Base-by-base conservation (phyloP, 2,888 invertebrate species). In the Metallyticus violacea region DNA sequence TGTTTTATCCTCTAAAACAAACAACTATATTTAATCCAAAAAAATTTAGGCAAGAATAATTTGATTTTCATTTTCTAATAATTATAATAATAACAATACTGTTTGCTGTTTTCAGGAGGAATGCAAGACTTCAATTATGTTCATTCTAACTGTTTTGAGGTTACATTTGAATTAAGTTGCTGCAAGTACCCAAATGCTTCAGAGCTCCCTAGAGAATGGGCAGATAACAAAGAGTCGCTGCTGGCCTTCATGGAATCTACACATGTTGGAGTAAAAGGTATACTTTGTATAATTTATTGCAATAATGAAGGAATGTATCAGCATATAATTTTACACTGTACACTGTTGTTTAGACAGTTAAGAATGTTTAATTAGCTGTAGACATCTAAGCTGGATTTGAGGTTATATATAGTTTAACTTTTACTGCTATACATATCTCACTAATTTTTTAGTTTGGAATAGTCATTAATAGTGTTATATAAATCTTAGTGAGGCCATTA, bases 91-190 rank as follows among this genome's bases (percentile, higher is more conserved):
- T 78, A 87, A 85, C 79, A 88, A 84, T 88, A 89, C 87, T 29
- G 86, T 30, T 30, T 30, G 6, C 7, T 7, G 6, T 29, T 89
- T 89, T 88, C 92, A 94, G 97, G 98, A 90, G 99, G 99, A 79
- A 99, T 99, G 99, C 97, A 97, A 92, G 99, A 99, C 92, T 99
- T 97, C 93, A 99, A 99, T 93, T 99, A 99, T 92, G 94, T 97
- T 4, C 95, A 96, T 90, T 97, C 97, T 2, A 99, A 99, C 92
- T 97, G 98, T 91, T 97, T 98, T 91, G 99, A 99, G 91, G 95
- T 99, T 87, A 99, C 99, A 0, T 95, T 99, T 90, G 99, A 99
- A 91, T 92, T 99, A 90, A 97, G 98, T 79, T 99, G 99, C 92
- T 97, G 97, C 93, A 99, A 99, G 92, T 99, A 95, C 91, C 99